Evolutionary conservation across 2,797 vertebrate species (phyloP).

Genomic region (Stomatorhinus walkeri): DNA sequence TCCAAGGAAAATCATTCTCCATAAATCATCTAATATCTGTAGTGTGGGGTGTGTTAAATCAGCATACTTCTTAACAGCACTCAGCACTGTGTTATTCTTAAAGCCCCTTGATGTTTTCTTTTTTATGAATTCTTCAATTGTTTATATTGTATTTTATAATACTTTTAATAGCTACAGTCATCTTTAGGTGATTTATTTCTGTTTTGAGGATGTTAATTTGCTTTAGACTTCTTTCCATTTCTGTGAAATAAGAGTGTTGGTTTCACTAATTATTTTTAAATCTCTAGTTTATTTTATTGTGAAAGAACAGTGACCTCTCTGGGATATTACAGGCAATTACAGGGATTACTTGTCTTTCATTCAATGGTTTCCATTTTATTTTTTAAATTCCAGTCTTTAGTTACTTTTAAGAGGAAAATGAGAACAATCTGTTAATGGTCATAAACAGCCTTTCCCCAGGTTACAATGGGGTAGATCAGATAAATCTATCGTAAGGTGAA

Average conservation of each 20-base stretch:
- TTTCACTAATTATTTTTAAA: not conserved
- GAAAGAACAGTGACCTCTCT: constrained; percentile 18
- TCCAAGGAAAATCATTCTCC: not conserved
- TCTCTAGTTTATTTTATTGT: not conserved
- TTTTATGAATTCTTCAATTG: not conserved
- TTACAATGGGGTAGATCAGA: not conserved
- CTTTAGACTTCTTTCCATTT: constrained; percentile 9
- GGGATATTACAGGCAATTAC: constrained; percentile 18
- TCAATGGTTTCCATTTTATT: not conserved
- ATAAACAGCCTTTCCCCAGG: not conserved
- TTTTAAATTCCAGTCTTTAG: constrained; percentile 13
- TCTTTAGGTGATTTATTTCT: not conserved
- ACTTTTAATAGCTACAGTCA: not conserved
- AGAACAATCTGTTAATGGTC: not conserved
- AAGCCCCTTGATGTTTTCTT: not conserved
- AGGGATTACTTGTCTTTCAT: constrained; percentile 20
- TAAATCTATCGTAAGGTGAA: not conserved
- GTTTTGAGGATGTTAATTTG: constrained; percentile 12
- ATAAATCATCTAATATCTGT: not conserved
- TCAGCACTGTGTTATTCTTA: constrained; percentile 3
- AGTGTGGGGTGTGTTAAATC: not conserved
- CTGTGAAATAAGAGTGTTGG: not conserved
- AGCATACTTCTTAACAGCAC: not conserved
- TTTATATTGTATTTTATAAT: constrained; percentile 12
- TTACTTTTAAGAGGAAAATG: constrained; percentile 3